A percentile compares a stretch with the other conserved stretches of the same genome.
Evolutionary conservation across 2,888 invertebrate genomes (phyloP).

Genomic region (Neocrepidodera transversa): DNA sequence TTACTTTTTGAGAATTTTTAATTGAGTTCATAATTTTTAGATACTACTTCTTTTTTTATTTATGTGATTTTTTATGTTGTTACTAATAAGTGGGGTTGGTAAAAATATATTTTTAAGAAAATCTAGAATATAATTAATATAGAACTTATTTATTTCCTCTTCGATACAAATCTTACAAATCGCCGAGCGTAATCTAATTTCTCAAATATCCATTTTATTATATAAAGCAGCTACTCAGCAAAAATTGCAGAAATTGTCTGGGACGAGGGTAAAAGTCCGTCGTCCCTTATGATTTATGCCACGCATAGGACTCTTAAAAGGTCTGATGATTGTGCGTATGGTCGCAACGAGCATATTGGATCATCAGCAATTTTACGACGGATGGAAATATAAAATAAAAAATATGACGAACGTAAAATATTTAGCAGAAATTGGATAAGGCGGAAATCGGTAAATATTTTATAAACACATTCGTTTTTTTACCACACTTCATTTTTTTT

Average conservation of each 20-base stretch:
- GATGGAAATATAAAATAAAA: slow-evolving; percentile 4
- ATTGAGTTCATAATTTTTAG: not conserved
- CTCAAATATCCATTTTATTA: not conserved
- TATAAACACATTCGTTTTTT: too few relatives aligned
- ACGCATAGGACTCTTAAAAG: not conserved
- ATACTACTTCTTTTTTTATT: too few relatives aligned
- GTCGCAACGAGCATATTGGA: slow-evolving; percentile 12
- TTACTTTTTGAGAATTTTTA: not conserved
- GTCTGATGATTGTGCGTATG: slow-evolving; percentile 7
- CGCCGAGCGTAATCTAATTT: not conserved
- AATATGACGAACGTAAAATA: slow-evolving; percentile 1
- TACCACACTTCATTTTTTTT: too few relatives aligned
- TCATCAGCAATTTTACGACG: slow-evolving; percentile 9
- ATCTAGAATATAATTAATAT: too few relatives aligned
- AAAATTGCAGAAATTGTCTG: slow-evolving; percentile 6
- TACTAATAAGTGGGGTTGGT: too few relatives aligned
- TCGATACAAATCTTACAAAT: too few relatives aligned
- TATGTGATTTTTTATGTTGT: too few relatives aligned
- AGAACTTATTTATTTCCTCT: too few relatives aligned
- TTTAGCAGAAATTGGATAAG: not conserved
- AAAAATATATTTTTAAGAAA: too few relatives aligned
- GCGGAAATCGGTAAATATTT: not conserved
- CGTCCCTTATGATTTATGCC: slow-evolving; percentile 9
- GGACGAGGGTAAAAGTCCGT: not conserved
- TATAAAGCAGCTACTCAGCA: slow-evolving; percentile 8